Evolutionary conservation across 2,888 invertebrate species (phyloP).

Genomic region (Stramonita haemastoma): DNA sequence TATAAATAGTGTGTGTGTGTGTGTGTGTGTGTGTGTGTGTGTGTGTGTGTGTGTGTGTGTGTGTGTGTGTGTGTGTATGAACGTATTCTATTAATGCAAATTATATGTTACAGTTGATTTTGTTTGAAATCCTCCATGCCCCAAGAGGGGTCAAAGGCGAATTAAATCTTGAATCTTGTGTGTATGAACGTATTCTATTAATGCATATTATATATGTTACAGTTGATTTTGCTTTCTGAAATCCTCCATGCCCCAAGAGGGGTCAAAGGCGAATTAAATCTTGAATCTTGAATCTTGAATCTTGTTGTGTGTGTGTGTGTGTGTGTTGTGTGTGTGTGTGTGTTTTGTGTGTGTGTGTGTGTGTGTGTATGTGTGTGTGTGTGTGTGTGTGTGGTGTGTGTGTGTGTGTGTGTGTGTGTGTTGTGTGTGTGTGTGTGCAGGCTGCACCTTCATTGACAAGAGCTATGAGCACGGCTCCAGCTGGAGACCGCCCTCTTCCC

Average conservation of each 20-base stretch:
- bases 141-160: too few species aligned
- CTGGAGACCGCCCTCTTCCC: constrained; percentile 92
- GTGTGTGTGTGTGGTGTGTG: neutral
- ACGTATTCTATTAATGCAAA: too few species aligned
- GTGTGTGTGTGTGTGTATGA: constrained; percentile 1
- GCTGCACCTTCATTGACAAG: constrained; percentile 35
- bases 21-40: neutral
- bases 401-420: constrained; percentile 4
- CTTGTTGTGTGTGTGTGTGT: neutral
- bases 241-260: too few species aligned
- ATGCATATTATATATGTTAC: too few species aligned
- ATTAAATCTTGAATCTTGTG: too few species aligned
- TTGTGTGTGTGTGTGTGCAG: constrained; percentile 9
- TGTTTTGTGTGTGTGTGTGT: neutral
- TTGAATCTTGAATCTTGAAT: too few species aligned
- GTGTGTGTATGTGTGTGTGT: neutral
- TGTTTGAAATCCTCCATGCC: too few species aligned
- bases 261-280: too few species aligned
- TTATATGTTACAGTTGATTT: too few species aligned
- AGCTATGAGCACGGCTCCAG: constrained; percentile 86
- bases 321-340: neutral
- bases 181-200: too few species aligned
- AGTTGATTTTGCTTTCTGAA: too few species aligned
- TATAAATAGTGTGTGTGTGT: too few species aligned
- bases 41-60: constrained; percentile 6